A percentile compares a stretch with the other conserved stretches of the same genome.
Conservation (phyloP, 2,888 invertebrate genomes). For the Emmelina monodactyla region DNA sequence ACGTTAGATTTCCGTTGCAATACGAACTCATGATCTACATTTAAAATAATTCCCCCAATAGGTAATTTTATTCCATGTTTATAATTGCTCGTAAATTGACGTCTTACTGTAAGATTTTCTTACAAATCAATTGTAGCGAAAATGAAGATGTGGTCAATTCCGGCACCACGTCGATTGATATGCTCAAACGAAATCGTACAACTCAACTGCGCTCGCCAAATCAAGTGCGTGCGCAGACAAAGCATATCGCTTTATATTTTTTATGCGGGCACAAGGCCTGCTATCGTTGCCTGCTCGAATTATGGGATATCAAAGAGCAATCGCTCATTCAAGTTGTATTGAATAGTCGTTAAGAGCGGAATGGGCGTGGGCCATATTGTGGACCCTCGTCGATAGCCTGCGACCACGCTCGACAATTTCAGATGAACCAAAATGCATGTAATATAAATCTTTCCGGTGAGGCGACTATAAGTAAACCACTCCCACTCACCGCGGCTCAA, state of each 20-base stretch:
- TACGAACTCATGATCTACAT: no score
- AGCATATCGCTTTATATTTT: conserved; percentile 48
- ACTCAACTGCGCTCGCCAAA: not conserved
- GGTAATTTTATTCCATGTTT: no score
- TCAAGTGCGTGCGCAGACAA: not conserved
- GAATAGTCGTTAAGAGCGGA: conserved; percentile 58
- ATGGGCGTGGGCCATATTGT: conserved; percentile 58
- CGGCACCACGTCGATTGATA: no score
- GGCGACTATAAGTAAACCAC: conserved; percentile 57
- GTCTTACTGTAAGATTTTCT: no score
- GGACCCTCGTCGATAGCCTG: conserved; percentile 19
- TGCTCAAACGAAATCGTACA: no score
- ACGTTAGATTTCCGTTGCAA: no score
- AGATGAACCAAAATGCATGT: conserved; percentile 64
- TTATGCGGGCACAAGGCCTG: conserved; percentile 35
- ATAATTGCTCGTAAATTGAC: no score
- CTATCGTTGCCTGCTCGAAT: conserved; percentile 49
- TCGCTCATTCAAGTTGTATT: conserved; percentile 58
- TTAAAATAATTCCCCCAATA: no score
- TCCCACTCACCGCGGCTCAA: conserved; percentile 52
- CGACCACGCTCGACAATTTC: conserved; percentile 49
- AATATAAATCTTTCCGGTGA: conserved; percentile 67
- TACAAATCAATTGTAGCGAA: no score
- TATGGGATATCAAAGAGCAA: conserved; percentile 56
- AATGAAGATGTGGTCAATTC: no score